Conservation (phyloP, 1,140 invertebrate genomes). For the Alviniconcha marisindica region DNA sequence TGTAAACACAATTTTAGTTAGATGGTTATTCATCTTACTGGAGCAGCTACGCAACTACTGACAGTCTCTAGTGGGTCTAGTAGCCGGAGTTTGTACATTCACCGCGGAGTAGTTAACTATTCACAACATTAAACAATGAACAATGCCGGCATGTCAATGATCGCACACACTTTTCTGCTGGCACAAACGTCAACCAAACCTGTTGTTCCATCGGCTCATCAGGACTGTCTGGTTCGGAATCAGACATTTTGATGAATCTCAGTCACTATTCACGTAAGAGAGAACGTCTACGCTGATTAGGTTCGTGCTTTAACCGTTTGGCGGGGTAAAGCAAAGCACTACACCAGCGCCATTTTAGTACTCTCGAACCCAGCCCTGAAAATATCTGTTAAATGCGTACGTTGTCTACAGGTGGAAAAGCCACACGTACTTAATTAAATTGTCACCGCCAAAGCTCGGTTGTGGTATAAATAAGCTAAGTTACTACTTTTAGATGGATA, state of each 20-base stretch:
- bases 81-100: too few species aligned
- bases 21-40: too few species aligned
- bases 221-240: constrained; percentile 52
- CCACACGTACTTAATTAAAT: not conserved
- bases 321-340: not conserved
- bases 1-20: too few species aligned
- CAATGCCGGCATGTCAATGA: not conserved
- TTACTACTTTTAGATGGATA: too few species aligned
- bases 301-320: not conserved
- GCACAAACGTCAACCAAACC: constrained; percentile 32
- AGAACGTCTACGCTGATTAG: not conserved
- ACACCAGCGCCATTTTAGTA: not conserved
- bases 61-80: too few species aligned
- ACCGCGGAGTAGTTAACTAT: constrained; percentile 29
- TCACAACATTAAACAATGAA: constrained; percentile 6
- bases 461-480: too few species aligned
- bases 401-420: too few species aligned
- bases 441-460: too few species aligned
- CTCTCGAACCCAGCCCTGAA: too few species aligned
- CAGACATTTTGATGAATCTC: constrained; percentile 43
- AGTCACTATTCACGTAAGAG: not conserved
- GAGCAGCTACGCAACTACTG: too few species aligned
- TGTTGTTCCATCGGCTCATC: constrained; percentile 55
- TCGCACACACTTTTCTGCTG: too few species aligned
- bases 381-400: too few species aligned